These are phyloP conservation scores for Charina bottae DNA, from an alignment of 2,113 vertebrate species.

Conservation along the genomic window DNA sequence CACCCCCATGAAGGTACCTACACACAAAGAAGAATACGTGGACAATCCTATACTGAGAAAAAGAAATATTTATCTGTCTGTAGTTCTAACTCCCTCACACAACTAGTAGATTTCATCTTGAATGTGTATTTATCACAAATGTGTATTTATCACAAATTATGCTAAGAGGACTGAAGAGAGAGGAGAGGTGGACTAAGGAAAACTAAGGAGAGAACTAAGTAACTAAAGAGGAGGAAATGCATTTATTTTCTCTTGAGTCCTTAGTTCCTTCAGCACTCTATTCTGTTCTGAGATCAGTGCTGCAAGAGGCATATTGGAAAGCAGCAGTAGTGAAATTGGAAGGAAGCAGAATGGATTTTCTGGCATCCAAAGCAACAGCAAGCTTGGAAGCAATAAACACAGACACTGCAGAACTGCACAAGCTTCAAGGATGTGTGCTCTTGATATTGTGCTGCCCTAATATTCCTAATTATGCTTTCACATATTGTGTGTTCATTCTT, in stretches of 20 bases:
- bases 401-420: neutral
- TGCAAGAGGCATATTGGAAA: neutral
- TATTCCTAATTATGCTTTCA: neutral
- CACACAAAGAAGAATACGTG: neutral
- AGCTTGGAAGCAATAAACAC: neutral
- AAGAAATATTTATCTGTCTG: neutral
- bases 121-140: neutral
- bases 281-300: neutral
- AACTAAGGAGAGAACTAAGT: neutral
- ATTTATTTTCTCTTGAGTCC: neutral
- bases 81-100: neutral
- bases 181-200: neutral
- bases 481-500: neutral
- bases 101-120: neutral
- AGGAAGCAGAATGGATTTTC: neutral
- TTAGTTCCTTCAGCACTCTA: neutral
- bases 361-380: neutral
- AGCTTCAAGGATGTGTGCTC: neutral
- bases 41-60: neutral
- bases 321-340: neutral
- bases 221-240: neutral
- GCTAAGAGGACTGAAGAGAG: neutral
- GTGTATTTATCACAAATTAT: neutral
- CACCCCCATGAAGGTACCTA: neutral
- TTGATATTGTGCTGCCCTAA: too few relatives aligned